Evolutionary conservation across 2,888 invertebrate genomes (phyloP).

Genomic region (Nemapogon koenigi): DNA sequence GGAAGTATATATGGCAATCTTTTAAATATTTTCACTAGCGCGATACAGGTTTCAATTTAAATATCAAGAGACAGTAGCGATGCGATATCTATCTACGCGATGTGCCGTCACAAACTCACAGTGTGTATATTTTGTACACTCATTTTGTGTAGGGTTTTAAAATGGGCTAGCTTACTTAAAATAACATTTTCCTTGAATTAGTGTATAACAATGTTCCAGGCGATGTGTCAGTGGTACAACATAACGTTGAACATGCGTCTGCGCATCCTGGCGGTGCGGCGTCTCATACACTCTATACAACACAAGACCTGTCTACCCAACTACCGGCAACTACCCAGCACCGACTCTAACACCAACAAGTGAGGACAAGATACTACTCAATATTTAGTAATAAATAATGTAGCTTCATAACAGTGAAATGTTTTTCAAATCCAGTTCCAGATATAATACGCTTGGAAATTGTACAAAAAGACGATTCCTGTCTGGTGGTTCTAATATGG

Average conservation of each 20-base stretch:
- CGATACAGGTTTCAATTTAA: too few species aligned
- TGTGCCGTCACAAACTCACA: neutral
- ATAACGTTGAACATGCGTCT: constrained; percentile 84
- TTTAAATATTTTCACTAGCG: too few species aligned
- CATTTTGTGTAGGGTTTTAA: neutral
- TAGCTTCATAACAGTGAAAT: too few species aligned
- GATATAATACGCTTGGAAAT: too few species aligned
- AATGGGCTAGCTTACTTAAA: neutral
- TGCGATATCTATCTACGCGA: too few species aligned
- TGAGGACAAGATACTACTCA: too few species aligned
- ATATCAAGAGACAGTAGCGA: too few species aligned
- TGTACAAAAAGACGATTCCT: too few species aligned
- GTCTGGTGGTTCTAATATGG: too few species aligned
- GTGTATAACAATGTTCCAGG: constrained; percentile 44
- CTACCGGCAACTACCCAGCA: constrained; percentile 21
- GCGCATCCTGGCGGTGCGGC: constrained; percentile 77
- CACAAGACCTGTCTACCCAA: constrained; percentile 20
- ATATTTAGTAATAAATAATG: too few species aligned
- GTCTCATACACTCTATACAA: constrained; percentile 59
- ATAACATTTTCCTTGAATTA: neutral
- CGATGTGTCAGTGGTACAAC: constrained; percentile 93
- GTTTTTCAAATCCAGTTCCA: too few species aligned
- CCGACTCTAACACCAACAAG: constrained; percentile 21
- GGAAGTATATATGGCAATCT: neutral
- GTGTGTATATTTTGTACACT: neutral